A percentile compares a stretch with the other conserved stretches of the same genome.
phyloP scores from a whole-genome alignment of 2,797 vertebrate genomes.

The Ispidina lecontei region DNA sequence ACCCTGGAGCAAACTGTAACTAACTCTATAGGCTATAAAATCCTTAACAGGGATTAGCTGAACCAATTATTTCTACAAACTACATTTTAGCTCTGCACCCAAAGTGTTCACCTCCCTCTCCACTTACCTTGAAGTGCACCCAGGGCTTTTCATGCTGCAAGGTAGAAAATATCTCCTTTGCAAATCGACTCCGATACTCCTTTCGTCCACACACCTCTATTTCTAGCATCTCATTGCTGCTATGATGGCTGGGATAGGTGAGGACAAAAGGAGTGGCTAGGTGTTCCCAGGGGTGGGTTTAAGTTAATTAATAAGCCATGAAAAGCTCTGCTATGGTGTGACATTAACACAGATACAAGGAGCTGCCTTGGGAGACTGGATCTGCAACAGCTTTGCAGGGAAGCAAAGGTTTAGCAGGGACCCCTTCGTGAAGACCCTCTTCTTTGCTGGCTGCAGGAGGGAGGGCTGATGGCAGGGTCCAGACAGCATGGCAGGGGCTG shows the following conservation, averaged over 20 bases:
- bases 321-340: neutral
- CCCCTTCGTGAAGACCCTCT: neutral
- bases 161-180: neutral
- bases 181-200: neutral
- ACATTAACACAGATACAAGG: neutral
- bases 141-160: neutral
- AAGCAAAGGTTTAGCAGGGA: neutral
- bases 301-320: neutral
- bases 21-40: neutral
- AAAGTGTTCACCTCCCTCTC: rapidly evolving
- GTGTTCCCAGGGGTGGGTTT: neutral
- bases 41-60: neutral
- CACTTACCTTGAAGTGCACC: slow-evolving; percentile 35
- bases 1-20: neutral
- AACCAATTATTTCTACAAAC: neutral
- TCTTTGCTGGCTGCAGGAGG: neutral
- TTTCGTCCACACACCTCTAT: neutral
- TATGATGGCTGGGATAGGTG: neutral
- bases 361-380: neutral
- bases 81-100: neutral
- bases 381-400: neutral
- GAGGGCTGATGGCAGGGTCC: neutral
- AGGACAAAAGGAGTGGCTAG: slow-evolving; percentile 41
- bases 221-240: neutral
- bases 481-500: neutral